A percentile compares a stretch with the other conserved stretches of the same genome.
phyloP scores from a whole-genome alignment of 2,888 invertebrate species.

The Parelbella ahira region DNA sequence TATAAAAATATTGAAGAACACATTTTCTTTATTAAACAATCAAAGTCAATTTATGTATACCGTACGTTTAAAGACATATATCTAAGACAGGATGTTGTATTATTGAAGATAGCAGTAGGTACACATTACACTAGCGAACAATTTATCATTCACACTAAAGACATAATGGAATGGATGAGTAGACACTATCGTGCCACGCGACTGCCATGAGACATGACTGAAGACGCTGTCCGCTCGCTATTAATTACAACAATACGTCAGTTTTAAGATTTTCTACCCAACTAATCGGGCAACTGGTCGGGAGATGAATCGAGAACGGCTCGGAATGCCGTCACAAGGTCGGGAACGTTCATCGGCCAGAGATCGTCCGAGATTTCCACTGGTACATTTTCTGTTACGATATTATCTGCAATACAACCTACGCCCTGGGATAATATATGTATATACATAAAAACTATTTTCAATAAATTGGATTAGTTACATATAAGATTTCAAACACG shows the following conservation, averaged over 20 bases:
- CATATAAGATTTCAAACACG: too few relatives aligned
- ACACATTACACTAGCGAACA: constrained; percentile 1
- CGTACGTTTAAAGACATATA: too few relatives aligned
- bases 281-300: constrained; percentile 29
- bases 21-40: too few relatives aligned
- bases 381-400: constrained; percentile 3
- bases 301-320: constrained; percentile 24
- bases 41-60: too few relatives aligned
- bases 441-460: too few relatives aligned
- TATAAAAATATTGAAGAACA: too few relatives aligned
- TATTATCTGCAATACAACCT: too few relatives aligned
- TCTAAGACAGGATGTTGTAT: too few relatives aligned
- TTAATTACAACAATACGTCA: constrained; percentile 21
- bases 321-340: constrained; percentile 67
- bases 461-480: too few relatives aligned
- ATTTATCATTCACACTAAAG: constrained; percentile 17
- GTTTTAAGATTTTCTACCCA: constrained; percentile 14
- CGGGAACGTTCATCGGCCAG: constrained; percentile 67
- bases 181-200: constrained; percentile 6
- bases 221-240: constrained; percentile 20
- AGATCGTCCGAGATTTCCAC: constrained; percentile 46
- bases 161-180: constrained; percentile 19
- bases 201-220: constrained; percentile 2
- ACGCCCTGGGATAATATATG: too few relatives aligned
- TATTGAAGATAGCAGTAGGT: too few relatives aligned